Conservation (phyloP, 2,888 invertebrate species). For the Polia nebulosa region DNA sequence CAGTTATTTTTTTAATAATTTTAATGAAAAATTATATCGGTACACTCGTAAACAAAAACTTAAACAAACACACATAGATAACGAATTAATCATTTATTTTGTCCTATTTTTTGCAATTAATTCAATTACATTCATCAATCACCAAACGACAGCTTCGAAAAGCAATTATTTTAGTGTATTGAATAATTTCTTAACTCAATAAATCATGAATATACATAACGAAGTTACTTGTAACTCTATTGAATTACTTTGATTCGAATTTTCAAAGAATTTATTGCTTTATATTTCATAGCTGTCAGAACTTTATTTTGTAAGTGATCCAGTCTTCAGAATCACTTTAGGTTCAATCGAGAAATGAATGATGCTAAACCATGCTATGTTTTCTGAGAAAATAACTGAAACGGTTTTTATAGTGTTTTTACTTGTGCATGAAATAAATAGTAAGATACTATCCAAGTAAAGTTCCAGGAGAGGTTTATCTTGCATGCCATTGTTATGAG, state of each 20-base stretch:
- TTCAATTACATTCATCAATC: slow-evolving; percentile 46
- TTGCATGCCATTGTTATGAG: not conserved
- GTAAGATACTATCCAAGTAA: not conserved
- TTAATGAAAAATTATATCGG: not conserved
- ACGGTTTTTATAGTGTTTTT: not conserved
- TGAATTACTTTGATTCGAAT: slow-evolving; percentile 43
- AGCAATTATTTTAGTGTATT: slow-evolving; percentile 53
- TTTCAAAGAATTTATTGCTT: slow-evolving; percentile 34
- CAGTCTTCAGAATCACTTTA: slow-evolving; percentile 5
- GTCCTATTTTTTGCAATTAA: slow-evolving; percentile 14
- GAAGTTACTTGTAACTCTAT: slow-evolving; percentile 21
- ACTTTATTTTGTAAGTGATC: slow-evolving; percentile 21
- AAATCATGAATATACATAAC: slow-evolving; percentile 49
- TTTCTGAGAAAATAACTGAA: not conserved
- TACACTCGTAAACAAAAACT: slow-evolving; percentile 12
- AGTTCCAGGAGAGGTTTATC: not conserved
- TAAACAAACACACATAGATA: not conserved
- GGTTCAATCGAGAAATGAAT: slow-evolving; percentile 6
- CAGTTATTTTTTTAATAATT: not conserved
- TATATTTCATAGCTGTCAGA: slow-evolving; percentile 46
- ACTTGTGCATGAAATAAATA: too few species aligned
- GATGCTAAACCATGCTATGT: not conserved
- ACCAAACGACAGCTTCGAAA: slow-evolving; percentile 33
- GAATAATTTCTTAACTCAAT: slow-evolving; percentile 50
- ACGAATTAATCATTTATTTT: not conserved